Evolutionary conservation across 2,888 invertebrate genomes (phyloP).

Genomic region (Stenolophus ochropezus): DNA sequence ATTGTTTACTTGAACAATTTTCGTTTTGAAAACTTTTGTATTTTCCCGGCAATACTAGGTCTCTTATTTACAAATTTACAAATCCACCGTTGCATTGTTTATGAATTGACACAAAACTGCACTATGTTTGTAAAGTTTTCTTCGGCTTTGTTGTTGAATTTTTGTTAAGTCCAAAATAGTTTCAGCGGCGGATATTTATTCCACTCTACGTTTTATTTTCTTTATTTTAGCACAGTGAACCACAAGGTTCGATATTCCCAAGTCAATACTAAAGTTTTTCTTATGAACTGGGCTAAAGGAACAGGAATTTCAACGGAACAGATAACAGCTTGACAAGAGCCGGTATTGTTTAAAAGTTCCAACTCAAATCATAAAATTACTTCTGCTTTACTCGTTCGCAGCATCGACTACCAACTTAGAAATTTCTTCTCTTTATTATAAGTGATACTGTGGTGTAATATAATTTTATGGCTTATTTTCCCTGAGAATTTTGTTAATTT

Average conservation of each 20-base stretch:
- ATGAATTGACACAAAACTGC: conserved; percentile 3
- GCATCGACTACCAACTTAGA: not conserved
- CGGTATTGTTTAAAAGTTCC: conserved; percentile 24
- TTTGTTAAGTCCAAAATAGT: conserved; percentile 12
- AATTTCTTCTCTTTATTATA: conserved; percentile 1
- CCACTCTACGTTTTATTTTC: not conserved
- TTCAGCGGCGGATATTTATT: conserved; percentile 1
- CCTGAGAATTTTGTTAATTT: conserved; percentile 27
- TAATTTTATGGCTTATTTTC: conserved; percentile 28
- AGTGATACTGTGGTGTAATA: conserved; percentile 7
- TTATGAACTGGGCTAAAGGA: conserved; percentile 21
- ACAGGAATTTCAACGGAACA: conserved; percentile 10
- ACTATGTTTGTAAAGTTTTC: not conserved
- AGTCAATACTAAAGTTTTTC: conserved; percentile 44
- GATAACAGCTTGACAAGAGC: conserved; percentile 31
- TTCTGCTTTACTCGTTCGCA: not conserved
- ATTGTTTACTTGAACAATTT: not conserved
- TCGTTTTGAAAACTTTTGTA: not conserved
- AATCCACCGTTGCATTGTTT: not conserved
- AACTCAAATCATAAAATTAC: conserved; percentile 4
- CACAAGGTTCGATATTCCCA: conserved; percentile 16
- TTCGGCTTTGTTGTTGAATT: not conserved
- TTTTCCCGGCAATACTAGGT: not conserved
- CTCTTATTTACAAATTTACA: not conserved
- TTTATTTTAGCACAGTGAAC: conserved; percentile 31